These are phyloP conservation scores for Helostoma temminkii DNA, from an alignment of 2,797 vertebrate genomes.

Conservation along the genomic window DNA sequence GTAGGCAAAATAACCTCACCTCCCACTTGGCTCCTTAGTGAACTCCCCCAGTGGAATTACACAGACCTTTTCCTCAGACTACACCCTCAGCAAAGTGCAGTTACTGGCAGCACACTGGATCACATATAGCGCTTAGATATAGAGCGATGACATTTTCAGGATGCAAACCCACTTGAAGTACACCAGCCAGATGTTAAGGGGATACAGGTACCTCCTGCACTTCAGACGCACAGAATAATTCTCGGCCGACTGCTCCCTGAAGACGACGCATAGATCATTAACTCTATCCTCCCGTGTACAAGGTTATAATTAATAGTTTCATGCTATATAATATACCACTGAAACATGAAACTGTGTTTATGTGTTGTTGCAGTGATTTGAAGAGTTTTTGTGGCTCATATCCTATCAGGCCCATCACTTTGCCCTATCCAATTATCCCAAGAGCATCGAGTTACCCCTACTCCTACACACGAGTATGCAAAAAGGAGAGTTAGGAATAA, in stretches of 20 bases:
- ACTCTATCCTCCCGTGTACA: constrained; percentile 53
- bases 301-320: constrained; percentile 68
- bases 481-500: too few species aligned
- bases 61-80: constrained; percentile 46
- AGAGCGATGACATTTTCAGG: constrained; percentile 68
- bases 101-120: constrained; percentile 38
- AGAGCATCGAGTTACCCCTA: too few species aligned
- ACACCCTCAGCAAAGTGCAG: constrained; percentile 45
- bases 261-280: constrained; percentile 71
- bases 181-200: constrained; percentile 69
- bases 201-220: constrained; percentile 64
- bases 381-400: constrained; percentile 46
- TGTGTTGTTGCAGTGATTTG: constrained; percentile 44
- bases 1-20: constrained; percentile 40
- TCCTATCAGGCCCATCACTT: constrained; percentile 4
- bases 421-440: too few species aligned
- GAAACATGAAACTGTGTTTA: constrained; percentile 53
- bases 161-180: constrained; percentile 47
- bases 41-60: constrained; percentile 30
- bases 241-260: constrained; percentile 66
- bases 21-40: constrained; percentile 19
- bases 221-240: constrained; percentile 65
- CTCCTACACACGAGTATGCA: constrained; percentile 22
- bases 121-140: constrained; percentile 34
- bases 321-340: constrained; percentile 50